Evolutionary conservation across 2,888 invertebrate species (phyloP).

Genomic region (Liopterus haemorrhoidalis): DNA sequence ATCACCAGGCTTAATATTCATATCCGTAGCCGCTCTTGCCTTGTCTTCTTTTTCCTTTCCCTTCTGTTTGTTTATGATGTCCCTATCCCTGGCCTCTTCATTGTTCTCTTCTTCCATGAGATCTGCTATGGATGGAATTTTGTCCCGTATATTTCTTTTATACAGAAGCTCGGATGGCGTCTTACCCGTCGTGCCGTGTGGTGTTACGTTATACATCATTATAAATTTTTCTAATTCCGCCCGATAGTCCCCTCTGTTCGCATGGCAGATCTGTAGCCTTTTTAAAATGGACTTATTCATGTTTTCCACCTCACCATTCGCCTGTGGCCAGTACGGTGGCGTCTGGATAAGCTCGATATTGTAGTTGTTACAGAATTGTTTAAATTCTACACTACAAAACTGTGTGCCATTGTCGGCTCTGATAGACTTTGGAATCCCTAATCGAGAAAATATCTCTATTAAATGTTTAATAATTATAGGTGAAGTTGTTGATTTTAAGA

Average conservation of each 20-base stretch:
- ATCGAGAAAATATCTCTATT: conserved; percentile 29
- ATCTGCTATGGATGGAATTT: conserved; percentile 28
- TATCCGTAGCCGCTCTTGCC: conserved; percentile 17
- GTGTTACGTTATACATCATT: conserved; percentile 32
- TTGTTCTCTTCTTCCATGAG: conserved; percentile 15
- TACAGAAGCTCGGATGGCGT: conserved; percentile 33
- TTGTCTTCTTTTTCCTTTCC: conserved; percentile 30
- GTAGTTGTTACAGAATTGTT: conserved; percentile 11
- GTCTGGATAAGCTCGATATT: conserved; percentile 4
- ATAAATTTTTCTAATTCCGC: conserved; percentile 27
- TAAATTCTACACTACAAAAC: conserved; percentile 26
- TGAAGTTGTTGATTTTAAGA: conserved; percentile 24
- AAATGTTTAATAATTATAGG: conserved; percentile 21
- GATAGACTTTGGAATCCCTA: conserved; percentile 29
- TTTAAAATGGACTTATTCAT: conserved; percentile 34
- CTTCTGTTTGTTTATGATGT: conserved; percentile 30
- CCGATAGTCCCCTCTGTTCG: conserved; percentile 20
- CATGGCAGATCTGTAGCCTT: conserved; percentile 27
- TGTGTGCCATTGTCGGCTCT: conserved; percentile 30
- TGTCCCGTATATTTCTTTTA: conserved; percentile 28
- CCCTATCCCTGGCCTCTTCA: conserved; percentile 29
- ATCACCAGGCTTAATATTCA: conserved; percentile 14
- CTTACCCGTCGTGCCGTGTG: conserved; percentile 34
- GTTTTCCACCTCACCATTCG: conserved; percentile 37
- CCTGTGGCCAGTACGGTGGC: conserved; percentile 18